Evolutionary conservation across 2,113 vertebrate genomes (phyloP).

Genomic region (Nothobranchius kuhntae): DNA sequence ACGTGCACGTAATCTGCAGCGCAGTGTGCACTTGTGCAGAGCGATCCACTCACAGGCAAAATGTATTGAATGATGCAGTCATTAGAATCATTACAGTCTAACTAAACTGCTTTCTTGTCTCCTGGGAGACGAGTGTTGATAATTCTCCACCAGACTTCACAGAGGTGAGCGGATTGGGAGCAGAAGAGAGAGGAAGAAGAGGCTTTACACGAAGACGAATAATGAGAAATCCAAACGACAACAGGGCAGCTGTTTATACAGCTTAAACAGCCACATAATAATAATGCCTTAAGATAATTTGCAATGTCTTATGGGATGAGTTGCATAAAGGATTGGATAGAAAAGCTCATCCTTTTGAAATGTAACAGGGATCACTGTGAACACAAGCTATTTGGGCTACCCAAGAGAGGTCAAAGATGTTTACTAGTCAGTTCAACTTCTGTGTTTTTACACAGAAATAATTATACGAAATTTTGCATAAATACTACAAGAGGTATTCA

Average conservation of each 20-base stretch:
- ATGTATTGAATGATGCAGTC: not conserved
- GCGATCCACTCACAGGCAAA: not conserved
- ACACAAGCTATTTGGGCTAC: conserved; percentile 37
- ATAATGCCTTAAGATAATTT: conserved; percentile 24
- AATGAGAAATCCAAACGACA: conserved; percentile 2
- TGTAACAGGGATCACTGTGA: conserved; percentile 50
- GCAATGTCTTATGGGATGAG: conserved; percentile 4
- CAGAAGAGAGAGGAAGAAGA: conserved; percentile 1
- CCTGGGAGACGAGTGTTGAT: conserved; percentile 6
- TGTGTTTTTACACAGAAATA: not conserved
- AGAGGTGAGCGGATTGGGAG: not conserved
- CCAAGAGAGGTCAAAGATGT: conserved; percentile 5
- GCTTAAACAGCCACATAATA: not conserved
- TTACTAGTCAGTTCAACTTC: not conserved
- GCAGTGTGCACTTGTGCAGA: not conserved
- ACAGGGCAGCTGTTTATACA: conserved; percentile 3
- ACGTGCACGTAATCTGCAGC: not conserved
- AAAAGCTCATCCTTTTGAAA: conserved; percentile 60
- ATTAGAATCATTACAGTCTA: conserved; percentile 3
- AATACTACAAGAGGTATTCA: too few species aligned
- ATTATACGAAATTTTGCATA: not conserved
- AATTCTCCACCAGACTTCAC: not conserved
- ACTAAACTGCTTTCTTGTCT: conserved; percentile 22
- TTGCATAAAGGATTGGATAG: conserved; percentile 33
- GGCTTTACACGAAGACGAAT: conserved; percentile 1